Evolutionary conservation across 2,113 vertebrate genomes (phyloP), one percentile per base, ranked within the genome.

Genomic region (Marmota monax): DNA sequence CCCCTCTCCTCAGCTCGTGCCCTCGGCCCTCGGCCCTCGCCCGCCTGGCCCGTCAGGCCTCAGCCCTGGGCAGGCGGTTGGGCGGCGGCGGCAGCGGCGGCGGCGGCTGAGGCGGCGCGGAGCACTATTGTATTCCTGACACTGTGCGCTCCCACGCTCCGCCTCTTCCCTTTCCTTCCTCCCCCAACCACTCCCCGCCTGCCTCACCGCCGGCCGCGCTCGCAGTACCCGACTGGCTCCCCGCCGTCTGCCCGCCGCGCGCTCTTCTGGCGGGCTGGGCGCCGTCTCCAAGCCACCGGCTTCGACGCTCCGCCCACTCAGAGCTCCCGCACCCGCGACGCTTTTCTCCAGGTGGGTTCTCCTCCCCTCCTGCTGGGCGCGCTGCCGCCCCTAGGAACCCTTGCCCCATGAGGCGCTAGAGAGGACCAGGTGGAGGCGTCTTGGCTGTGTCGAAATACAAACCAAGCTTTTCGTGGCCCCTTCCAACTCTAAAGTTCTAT

Each of bases 51-150:
- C 79, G 77, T 95, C 96, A 96, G 97, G 96, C 98, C 98, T 96
- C 92, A 34, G 90, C 88, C 86, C 95, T 63, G 90, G 96, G 92
- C 96, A 91, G 92, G 96, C 96, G 34, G 93, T 70, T 97, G 97
- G 94, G 98, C 96, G 12, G 95, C 95, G 63, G 96, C 39, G 16
- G 77, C 58, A 8, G 92, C 32, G 69, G 92, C 73, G 16, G 77
- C 48, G 17, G 92, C 34, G 69, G 92, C 79, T 14, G 80, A 96
- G 90, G 95, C 82, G 82, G 98, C 99, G 99, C 99, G 99, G 99
- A 99, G 98, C 98, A 98, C 99, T 99, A 99, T 99, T 99, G 99
- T 99, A 99, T 99, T 98, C 98, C 98, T 98, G 98, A 98, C 98
- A 97, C 98, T 96, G 98, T 98, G 88, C 98, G 99, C 99, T 99